These are phyloP conservation scores for Synanthedon andrenaeformis DNA, from an alignment of 2,888 invertebrate species.

Conservation along the genomic window DNA sequence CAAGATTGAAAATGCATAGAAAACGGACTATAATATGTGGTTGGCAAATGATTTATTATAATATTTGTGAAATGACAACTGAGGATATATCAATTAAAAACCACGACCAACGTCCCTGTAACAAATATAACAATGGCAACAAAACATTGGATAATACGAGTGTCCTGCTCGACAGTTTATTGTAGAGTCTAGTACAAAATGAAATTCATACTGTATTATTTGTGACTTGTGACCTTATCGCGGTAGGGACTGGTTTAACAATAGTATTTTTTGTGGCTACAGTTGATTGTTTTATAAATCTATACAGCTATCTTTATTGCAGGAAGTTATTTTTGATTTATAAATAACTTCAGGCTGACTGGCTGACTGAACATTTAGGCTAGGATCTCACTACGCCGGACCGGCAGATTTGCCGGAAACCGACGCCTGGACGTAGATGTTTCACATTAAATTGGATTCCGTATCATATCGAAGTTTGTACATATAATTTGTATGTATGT, in stretches of 20 bases:
- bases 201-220: slow-evolving; percentile 5
- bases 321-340: slow-evolving; percentile 7
- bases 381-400: too few species aligned
- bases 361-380: too few species aligned
- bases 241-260: slow-evolving; percentile 6
- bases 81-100: not conserved
- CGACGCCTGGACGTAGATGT: too few species aligned
- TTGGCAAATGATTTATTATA: too few species aligned
- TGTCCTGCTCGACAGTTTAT: slow-evolving; percentile 1
- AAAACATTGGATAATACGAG: slow-evolving; percentile 6
- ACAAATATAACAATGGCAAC: slow-evolving; percentile 9
- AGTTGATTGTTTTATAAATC: slow-evolving; percentile 8
- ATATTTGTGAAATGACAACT: too few species aligned
- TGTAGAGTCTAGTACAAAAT: slow-evolving; percentile 12
- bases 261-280: slow-evolving; percentile 6
- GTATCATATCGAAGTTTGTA: too few species aligned
- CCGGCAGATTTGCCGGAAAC: too few species aligned
- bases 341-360: too few species aligned
- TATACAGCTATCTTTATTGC: slow-evolving; percentile 2
- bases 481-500: too few species aligned
- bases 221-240: slow-evolving; percentile 10
- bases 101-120: slow-evolving; percentile 9
- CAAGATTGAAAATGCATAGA: too few species aligned
- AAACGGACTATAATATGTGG: too few species aligned
- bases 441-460: too few species aligned